Evolutionary conservation across 2,888 invertebrate species (phyloP).

Genomic region (Stenoptilia bipunctidactyla): DNA sequence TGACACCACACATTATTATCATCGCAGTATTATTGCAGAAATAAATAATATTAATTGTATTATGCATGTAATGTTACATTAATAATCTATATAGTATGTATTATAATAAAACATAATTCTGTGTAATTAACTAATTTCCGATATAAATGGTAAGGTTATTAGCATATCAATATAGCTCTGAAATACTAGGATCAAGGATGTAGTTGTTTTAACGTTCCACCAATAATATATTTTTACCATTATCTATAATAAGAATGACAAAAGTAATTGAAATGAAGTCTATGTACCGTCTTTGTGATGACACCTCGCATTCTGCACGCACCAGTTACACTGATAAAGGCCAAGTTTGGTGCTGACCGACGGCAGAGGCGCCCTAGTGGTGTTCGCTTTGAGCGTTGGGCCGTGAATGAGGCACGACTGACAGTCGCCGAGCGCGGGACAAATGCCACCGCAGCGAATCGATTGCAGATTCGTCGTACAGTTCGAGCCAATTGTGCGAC

Average conservation of each 20-base stretch:
- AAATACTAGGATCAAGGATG: too few relatives aligned
- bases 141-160: too few relatives aligned
- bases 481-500: constrained; percentile 87
- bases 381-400: constrained; percentile 60
- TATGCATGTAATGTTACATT: too few relatives aligned
- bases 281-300: constrained; percentile 83
- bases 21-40: too few relatives aligned
- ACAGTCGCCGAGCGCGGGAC: constrained; percentile 90
- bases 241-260: not conserved
- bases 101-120: too few relatives aligned
- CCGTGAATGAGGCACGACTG: constrained; percentile 91
- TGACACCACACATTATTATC: too few relatives aligned
- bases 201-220: too few relatives aligned
- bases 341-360: constrained; percentile 82
- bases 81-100: too few relatives aligned
- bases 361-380: constrained; percentile 41
- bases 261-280: constrained; percentile 4
- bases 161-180: too few relatives aligned
- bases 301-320: constrained; percentile 92
- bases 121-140: too few relatives aligned
- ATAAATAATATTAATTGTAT: too few relatives aligned
- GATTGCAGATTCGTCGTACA: constrained; percentile 93
- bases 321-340: constrained; percentile 90
- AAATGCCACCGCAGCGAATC: constrained; percentile 89
- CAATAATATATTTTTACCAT: too few relatives aligned